Evolutionary conservation across 2,888 invertebrate genomes (phyloP).

Genomic region (Hirudinaria manillensis): DNA sequence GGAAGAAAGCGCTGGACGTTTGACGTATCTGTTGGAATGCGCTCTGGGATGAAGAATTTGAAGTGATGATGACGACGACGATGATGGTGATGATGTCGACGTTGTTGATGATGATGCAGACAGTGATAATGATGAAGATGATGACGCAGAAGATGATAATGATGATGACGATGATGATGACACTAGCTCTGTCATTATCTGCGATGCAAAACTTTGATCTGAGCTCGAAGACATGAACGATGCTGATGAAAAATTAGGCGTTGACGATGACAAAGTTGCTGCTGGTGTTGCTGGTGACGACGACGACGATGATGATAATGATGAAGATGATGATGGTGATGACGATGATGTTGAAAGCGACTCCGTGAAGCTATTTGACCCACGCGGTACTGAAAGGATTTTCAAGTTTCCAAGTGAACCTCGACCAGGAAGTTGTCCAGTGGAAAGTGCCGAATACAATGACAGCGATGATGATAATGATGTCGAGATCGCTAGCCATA

Average conservation of each 20-base stretch:
- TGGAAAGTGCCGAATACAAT: neutral
- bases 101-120: neutral
- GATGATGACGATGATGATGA: neutral
- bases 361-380: too few species aligned
- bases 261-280: neutral
- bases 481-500: neutral
- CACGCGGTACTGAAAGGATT: neutral
- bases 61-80: neutral
- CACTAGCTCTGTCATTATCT: neutral
- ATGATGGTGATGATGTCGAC: slow-evolving; percentile 11
- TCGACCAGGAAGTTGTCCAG: neutral
- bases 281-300: neutral
- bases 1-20: too few species aligned
- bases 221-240: too few species aligned
- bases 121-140: slow-evolving; percentile 7
- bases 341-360: neutral
- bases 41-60: too few species aligned
- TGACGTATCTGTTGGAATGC: too few species aligned
- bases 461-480: neutral
- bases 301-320: slow-evolving; percentile 22
- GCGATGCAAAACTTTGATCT: too few species aligned
- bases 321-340: slow-evolving; percentile 18
- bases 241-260: neutral
- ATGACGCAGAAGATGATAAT: slow-evolving; percentile 3
- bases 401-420: neutral